These are phyloP conservation scores for Phylloscopus trochiloides DNA, from an alignment of 2,113 vertebrate genomes.

Conservation along the genomic window DNA sequence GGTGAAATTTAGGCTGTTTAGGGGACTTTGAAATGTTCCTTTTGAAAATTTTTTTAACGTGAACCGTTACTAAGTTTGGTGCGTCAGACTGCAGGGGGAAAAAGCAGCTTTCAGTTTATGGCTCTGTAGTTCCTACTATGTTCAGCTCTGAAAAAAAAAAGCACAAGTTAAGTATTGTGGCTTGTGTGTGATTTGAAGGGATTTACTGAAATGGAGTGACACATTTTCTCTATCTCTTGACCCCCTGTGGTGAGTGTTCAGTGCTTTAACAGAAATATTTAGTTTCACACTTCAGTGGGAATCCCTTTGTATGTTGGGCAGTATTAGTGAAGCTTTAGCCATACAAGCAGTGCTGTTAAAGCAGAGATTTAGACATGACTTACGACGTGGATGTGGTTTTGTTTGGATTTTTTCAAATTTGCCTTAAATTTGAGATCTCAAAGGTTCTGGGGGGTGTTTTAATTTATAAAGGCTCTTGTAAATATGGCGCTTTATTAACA, in stretches of 20 bases:
- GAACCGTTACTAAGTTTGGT: not conserved
- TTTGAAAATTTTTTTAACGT: not conserved
- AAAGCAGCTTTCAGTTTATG: not conserved
- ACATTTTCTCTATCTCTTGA: not conserved
- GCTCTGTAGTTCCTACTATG: not conserved
- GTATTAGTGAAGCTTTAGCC: not conserved
- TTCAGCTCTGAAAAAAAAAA: not conserved
- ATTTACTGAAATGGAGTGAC: not conserved
- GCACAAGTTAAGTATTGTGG: not conserved
- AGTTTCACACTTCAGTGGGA: not conserved
- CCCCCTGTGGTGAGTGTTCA: not conserved
- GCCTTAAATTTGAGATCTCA: not conserved
- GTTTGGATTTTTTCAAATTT: not conserved
- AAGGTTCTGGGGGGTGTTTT: not conserved
- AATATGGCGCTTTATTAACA: not conserved
- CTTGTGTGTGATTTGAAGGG: slow-evolving; percentile 20
- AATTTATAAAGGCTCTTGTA: not conserved
- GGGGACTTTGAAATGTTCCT: not conserved
- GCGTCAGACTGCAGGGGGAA: not conserved
- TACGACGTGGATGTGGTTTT: not conserved
- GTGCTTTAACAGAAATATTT: not conserved
- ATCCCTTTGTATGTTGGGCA: not conserved
- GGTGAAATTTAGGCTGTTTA: not conserved
- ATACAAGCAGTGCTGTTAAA: not conserved
- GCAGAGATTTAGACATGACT: not conserved